Percentiles rank a stretch among this genome's conserved stretches.
Evolutionary conservation across 2,113 vertebrate species (phyloP).

Genomic region (Buteo buteo): DNA sequence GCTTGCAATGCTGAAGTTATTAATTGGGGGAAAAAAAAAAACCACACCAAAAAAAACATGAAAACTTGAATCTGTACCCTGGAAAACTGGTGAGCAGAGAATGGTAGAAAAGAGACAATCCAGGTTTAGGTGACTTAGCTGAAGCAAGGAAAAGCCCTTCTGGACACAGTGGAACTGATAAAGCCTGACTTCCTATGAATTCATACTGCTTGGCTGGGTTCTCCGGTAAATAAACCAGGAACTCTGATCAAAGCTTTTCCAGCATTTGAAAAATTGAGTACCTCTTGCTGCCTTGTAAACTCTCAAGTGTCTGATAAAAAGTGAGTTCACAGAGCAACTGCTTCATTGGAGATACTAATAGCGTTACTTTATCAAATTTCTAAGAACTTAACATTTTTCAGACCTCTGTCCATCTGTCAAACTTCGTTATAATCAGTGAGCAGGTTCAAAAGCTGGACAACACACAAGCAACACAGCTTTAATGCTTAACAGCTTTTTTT

Average conservation of each 20-base stretch:
- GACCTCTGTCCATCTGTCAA: background rate
- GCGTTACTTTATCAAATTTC: background rate
- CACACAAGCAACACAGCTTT: background rate
- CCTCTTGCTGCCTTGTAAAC: background rate
- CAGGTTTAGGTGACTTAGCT: background rate
- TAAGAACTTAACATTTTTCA: background rate
- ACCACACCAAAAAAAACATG: accelerated
- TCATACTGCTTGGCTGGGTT: background rate
- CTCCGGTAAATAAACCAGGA: background rate
- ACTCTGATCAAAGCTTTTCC: background rate
- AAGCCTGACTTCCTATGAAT: background rate
- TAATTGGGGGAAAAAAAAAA: accelerated
- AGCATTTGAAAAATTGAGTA: background rate
- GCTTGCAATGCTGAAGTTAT: background rate
- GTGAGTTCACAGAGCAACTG: background rate
- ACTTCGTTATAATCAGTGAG: background rate
- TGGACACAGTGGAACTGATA: background rate
- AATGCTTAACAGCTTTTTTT: background rate
- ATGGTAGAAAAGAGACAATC: background rate
- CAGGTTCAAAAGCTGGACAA: background rate
- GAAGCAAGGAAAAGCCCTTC: background rate
- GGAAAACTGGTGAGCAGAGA: background rate
- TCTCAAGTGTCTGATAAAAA: background rate
- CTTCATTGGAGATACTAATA: background rate
- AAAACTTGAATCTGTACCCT: background rate